phyloP scores from a whole-genome alignment of 2,888 invertebrate genomes.

The Tiphia femorata region DNA sequence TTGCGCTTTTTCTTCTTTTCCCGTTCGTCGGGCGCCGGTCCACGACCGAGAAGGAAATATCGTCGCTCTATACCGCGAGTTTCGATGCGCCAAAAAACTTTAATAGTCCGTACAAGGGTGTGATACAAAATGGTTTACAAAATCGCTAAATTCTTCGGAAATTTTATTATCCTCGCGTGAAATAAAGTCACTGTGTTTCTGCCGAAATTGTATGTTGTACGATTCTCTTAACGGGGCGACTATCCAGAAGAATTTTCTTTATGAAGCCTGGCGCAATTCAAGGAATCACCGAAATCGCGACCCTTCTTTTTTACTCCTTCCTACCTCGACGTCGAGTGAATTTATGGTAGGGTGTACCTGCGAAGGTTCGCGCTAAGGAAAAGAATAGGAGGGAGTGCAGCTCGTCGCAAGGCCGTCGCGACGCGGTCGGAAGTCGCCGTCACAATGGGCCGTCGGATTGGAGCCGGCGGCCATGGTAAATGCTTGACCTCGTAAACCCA shows the following conservation, averaged over 20 bases:
- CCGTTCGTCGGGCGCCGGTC: not conserved
- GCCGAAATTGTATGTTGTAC: too few species aligned
- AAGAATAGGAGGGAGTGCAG: not conserved
- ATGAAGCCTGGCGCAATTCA: too few species aligned
- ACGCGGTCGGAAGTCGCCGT: conserved; percentile 31
- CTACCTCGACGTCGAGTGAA: too few species aligned
- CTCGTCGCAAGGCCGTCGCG: too few species aligned
- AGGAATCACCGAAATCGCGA: too few species aligned
- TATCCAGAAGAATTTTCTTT: not conserved
- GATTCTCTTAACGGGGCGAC: not conserved
- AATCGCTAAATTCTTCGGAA: too few species aligned
- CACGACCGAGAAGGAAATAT: not conserved
- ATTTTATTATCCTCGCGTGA: too few species aligned
- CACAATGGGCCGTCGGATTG: conserved; percentile 35
- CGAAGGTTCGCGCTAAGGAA: not conserved
- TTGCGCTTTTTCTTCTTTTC: conserved; percentile 7
- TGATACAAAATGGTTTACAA: too few species aligned
- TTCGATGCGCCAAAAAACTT: too few species aligned
- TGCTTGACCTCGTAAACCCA: conserved; percentile 23
- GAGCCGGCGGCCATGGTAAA: not conserved
- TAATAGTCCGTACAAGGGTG: too few species aligned
- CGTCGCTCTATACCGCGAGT: not conserved
- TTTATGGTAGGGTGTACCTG: not conserved
- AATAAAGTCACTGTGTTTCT: too few species aligned
- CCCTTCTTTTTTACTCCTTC: too few species aligned